Base-by-base conservation (phyloP, 2,113 vertebrate genomes). In the Ceuthmochares aereus region DNA sequence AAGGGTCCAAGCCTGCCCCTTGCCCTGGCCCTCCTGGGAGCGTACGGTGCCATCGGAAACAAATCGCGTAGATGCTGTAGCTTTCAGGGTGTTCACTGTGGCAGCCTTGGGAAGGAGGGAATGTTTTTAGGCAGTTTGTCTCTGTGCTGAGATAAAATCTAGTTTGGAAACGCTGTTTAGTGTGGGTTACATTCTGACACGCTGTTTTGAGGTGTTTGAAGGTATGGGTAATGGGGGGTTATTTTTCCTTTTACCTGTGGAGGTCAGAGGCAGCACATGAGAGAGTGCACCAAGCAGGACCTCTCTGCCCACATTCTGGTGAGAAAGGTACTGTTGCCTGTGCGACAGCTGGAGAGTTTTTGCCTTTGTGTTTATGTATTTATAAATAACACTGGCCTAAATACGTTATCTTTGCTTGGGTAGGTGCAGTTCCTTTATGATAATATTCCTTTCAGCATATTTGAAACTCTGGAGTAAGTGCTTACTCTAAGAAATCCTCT, bases 1-100 rank as follows among this genome's bases (percentile, higher is more conserved):
- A 96, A 96, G 90, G 98, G 90, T 95, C 96, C 78, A 82, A 96
- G 94, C 14, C 5, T 87, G 92, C 90, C 95, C 93, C 93, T 93
- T 96, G 93, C 93, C 96, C 95, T 73, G n/a, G 43, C 34, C 97
- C 89, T 97, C 95, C 36, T 75, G 16, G 0, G 95, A 97, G 97
- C 56, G 49, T 73, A 49, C 1, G 3, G 90, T 94, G 87, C 51
- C 92, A 90, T 64, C 2, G 6, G 76, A 73, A 63, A 89, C 80
- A 64, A 82, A 84, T 70, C 54, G 1, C 5, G 55, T 73, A 87
- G 89, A 64, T 14, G 59, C 51, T 89, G 7, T 9, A 60, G 68
- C 34, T 87, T 91, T 69, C 72, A 32, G 86, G 95, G 60, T 52
- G 32, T 87, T 88, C 42, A 2, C 52, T 58, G 30, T 54, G 78